phyloP scores from a whole-genome alignment of 2,888 invertebrate species.

The Koerneria pararmatus region DNA sequence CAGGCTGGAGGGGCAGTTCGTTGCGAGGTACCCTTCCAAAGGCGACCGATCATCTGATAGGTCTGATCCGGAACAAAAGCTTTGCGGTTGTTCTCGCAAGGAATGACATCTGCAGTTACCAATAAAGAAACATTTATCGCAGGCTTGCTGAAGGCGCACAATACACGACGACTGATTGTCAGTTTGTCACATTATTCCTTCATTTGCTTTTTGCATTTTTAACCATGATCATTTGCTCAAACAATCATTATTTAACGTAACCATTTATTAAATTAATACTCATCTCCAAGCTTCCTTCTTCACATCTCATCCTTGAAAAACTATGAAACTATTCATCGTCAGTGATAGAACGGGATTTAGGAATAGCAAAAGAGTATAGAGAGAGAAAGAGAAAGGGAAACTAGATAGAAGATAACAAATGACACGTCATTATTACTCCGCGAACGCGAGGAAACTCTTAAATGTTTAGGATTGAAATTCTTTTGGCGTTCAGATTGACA shows the following conservation, averaged over 20 bases:
- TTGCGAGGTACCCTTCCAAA: no score
- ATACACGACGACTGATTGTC: conserved; percentile 31
- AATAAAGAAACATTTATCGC: conserved; percentile 26
- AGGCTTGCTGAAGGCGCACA: conserved; percentile 34
- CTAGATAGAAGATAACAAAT: not conserved
- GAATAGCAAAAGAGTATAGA: conserved; percentile 6
- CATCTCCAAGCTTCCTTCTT: not conserved
- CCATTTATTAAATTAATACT: not conserved
- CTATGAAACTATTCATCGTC: not conserved
- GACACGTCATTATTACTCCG: no score
- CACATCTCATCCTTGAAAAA: not conserved
- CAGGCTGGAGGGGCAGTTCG: no score
- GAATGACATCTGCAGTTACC: conserved; percentile 20
- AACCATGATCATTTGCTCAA: not conserved
- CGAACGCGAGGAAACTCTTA: no score
- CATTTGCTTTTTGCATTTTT: not conserved
- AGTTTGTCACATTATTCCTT: not conserved
- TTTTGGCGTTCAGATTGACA: no score
- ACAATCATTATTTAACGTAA: not conserved
- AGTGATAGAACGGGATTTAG: conserved; percentile 1
- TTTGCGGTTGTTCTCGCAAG: not conserved
- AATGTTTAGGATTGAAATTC: no score
- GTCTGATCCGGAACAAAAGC: no score
- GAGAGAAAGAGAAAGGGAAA: conserved; percentile 7
- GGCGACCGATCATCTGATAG: no score